phyloP scores from a whole-genome alignment of 2,113 vertebrate genomes.

The Rostratula benghalensis region DNA sequence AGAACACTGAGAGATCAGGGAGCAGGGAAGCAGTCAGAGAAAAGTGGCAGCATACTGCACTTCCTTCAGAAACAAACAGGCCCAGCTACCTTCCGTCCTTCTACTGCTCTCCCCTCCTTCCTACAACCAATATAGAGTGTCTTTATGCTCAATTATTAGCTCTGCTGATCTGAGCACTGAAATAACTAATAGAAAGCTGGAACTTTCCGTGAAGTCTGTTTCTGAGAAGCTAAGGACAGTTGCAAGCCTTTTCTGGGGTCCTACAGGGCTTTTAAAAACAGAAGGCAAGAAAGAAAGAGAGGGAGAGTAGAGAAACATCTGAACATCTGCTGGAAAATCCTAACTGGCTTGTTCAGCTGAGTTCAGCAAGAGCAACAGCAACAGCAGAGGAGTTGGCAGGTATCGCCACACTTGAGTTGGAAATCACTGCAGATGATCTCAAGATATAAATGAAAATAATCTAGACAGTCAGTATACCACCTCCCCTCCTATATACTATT shows the following conservation, averaged over 20 bases:
- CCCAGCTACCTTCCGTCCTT: neutral
- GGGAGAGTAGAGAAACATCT: slow-evolving; percentile 43
- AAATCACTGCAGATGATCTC: slow-evolving; percentile 53
- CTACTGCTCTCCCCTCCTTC: neutral
- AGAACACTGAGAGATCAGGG: slow-evolving; percentile 32
- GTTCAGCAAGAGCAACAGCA: slow-evolving; percentile 70
- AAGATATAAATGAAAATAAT: slow-evolving; percentile 69
- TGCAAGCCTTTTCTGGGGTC: neutral
- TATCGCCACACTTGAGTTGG: slow-evolving; percentile 58
- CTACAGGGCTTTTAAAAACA: slow-evolving; percentile 39
- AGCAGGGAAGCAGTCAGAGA: slow-evolving; percentile 26
- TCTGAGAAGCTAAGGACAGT: neutral
- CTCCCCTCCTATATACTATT: neutral
- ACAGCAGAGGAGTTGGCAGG: slow-evolving; percentile 67
- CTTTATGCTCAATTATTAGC: neutral
- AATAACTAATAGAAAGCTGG: neutral
- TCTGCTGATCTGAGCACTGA: neutral
- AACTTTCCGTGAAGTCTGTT: neutral
- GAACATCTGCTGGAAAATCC: slow-evolving; percentile 72
- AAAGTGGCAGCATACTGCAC: neutral
- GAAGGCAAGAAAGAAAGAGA: slow-evolving; percentile 21
- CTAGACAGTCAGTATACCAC: neutral
- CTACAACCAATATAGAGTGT: neutral
- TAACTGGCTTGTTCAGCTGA: slow-evolving; percentile 71
- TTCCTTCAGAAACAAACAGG: neutral